These are phyloP conservation scores for Nymphalis polychloros DNA, from an alignment of 2,888 invertebrate species.

Conservation along the genomic window DNA sequence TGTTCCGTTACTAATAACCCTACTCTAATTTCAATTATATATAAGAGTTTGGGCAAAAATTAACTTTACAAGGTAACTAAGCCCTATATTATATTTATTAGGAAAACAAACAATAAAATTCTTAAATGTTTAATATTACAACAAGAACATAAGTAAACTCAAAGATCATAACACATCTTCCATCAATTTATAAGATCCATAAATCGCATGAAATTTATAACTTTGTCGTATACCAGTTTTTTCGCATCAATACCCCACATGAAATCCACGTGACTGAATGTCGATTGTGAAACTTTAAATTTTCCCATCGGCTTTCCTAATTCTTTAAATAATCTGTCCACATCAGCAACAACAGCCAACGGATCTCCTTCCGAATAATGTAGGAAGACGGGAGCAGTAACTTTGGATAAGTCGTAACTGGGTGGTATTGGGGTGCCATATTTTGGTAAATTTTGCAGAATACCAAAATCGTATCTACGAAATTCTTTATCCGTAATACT, in stretches of 20 bases:
- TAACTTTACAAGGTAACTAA: no score
- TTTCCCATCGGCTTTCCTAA: constrained; percentile 80
- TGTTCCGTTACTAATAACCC: no score
- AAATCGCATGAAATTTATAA: constrained; percentile 76
- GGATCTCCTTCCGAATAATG: constrained; percentile 86
- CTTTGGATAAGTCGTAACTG: constrained; percentile 57
- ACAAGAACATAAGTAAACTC: no score
- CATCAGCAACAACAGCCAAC: constrained; percentile 81
- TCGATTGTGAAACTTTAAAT: constrained; percentile 78
- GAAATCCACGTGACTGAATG: constrained; percentile 87
- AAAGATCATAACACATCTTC: neutral
- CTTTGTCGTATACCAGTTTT: constrained; percentile 80
- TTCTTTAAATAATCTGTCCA: constrained; percentile 75
- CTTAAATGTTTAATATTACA: no score
- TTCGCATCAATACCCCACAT: constrained; percentile 85
- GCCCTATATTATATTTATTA: no score
- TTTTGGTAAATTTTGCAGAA: constrained; percentile 43
- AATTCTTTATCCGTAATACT: constrained; percentile 60
- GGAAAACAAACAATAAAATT: no score
- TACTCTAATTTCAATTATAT: no score
- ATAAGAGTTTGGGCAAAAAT: no score
- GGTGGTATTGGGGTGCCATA: constrained; percentile 57
- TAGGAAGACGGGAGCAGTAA: constrained; percentile 83
- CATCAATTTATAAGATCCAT: constrained; percentile 51
- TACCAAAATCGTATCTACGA: constrained; percentile 57